Conservation (phyloP, 53 echinoderm and acorn worm genomes). For the Holothuria scabra region DNA sequence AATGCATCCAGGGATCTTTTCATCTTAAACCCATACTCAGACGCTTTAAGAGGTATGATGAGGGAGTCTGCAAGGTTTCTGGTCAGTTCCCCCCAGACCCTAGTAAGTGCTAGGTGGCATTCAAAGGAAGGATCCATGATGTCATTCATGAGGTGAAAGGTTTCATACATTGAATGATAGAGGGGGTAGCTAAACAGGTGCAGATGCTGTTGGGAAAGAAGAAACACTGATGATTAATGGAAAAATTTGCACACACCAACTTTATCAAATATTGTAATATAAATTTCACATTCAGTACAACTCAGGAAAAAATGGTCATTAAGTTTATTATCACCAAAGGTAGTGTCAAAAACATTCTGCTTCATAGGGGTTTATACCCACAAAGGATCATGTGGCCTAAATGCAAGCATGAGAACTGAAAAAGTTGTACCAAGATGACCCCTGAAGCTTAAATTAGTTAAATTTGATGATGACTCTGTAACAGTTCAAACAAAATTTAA, state of each 20-base stretch:
- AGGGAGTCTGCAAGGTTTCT: conserved; percentile 77
- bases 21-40: conserved; percentile 68
- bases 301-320: background rate
- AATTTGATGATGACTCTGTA: no score
- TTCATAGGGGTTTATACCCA: no score
- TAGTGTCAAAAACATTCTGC: no score
- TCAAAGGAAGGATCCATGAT: conserved; percentile 82
- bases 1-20: conserved; percentile 55
- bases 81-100: conserved; percentile 79
- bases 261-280: background rate
- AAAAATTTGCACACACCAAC: background rate
- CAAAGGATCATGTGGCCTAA: no score
- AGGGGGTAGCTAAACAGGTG: conserved; percentile 88
- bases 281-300: background rate
- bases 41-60: conserved; percentile 70
- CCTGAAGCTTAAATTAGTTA: no score
- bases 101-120: conserved; percentile 72
- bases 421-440: no score
- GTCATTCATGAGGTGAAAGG: conserved; percentile 86
- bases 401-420: no score
- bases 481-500: no score
- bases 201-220: conserved; percentile 45
- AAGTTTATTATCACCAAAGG: no score
- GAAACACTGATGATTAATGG: background rate
- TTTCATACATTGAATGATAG: conserved; percentile 98